Evolutionary conservation across 2,797 vertebrate genomes (phyloP), one percentile per base, ranked within the genome.

Genomic region (Dromococcyx pavoninus): DNA sequence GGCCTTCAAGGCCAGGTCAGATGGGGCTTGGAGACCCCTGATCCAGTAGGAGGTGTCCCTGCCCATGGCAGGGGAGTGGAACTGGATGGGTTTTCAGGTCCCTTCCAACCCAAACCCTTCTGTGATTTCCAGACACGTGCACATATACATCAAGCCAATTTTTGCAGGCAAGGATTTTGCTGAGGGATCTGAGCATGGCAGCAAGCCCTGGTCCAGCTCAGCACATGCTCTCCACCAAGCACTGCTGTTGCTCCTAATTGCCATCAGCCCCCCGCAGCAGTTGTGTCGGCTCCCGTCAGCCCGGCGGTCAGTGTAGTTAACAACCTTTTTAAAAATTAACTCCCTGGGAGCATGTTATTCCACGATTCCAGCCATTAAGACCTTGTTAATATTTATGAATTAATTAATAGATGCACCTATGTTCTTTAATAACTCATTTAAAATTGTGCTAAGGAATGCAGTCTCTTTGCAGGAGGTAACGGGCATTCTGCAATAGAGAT

Each of bases 351-450:
- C 33, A 27, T 48, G 88, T 88, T 88, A 69, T 77, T 74, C 46
- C 88, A 70, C 71, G 71, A 81, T 62, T 69, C n/a, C 89, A 89
- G 71, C 64, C 39, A 27, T 79, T 75, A 79, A 76, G 74, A 56
- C 22, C 83, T 92, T 11, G 23, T 96, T 95, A 96, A 95, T 96
- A 96, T 96, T 96, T 85, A 95, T 96, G 86, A 89, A 93, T 89
- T 87, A 92, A 96, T 95, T 86, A 90, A 91, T 73, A 91, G 91
- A 66, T 81, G 89, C 91, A 81, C 86, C 89, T 70, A 69, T 32
- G 39, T 51, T 81, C 70, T 92, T 84, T 65, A 93, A 88, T 90
- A 93, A 91, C 83, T 88, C 73, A 25, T 71, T 65, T 65, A 6
- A 90, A 84, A 32, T 60, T 50, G 62, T 25, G 86, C 80, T 57